phyloP scores from a whole-genome alignment of 2,113 vertebrate genomes.

The Columba livia region DNA sequence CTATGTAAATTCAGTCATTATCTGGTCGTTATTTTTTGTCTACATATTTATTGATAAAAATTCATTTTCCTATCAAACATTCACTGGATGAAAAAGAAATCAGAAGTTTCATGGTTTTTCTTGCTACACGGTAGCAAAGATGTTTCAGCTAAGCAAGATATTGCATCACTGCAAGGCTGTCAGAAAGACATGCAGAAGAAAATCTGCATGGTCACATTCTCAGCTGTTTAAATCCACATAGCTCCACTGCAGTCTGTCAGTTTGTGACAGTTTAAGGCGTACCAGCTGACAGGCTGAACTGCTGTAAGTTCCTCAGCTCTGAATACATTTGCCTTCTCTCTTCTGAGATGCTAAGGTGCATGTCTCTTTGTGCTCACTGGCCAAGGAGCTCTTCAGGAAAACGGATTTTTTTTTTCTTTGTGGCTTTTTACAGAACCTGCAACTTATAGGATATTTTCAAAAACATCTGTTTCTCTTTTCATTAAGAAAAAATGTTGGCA shows the following conservation, averaged over 20 bases:
- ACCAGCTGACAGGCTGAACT: conserved; percentile 3
- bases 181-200: background rate
- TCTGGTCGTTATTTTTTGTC: background rate
- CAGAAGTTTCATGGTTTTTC: background rate
- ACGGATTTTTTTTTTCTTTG: background rate
- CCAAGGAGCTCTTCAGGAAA: background rate
- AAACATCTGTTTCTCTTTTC: background rate
- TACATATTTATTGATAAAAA: background rate
- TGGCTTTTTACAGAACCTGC: background rate
- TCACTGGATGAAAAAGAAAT: background rate
- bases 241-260: background rate
- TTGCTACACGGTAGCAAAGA: background rate
- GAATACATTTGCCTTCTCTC: background rate
- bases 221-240: conserved; percentile 43
- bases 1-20: background rate
- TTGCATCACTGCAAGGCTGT: background rate
- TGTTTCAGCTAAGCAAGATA: background rate
- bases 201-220: conserved; percentile 16
- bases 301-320: background rate
- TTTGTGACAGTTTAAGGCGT: background rate
- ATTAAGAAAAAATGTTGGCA: background rate
- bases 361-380: background rate
- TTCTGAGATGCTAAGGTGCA: background rate
- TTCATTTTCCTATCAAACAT: background rate
- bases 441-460: background rate